Conservation (phyloP, 2,113 vertebrate species). For the Notothenia rossii region DNA sequence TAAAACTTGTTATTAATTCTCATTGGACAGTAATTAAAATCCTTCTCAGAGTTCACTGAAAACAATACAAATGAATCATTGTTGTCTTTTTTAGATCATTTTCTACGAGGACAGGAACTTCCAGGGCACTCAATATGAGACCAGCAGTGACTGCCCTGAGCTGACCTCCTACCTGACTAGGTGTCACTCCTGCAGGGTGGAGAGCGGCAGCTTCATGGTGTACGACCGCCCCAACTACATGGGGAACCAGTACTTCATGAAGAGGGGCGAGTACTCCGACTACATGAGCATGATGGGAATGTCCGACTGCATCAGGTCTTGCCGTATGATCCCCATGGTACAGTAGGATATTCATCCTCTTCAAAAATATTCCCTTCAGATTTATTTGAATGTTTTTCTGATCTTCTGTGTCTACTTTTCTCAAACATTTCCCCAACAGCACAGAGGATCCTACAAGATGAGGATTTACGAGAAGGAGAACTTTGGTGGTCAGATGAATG, state of each 20-base stretch:
- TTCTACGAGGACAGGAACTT: conserved; percentile 84
- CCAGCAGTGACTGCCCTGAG: conserved; percentile 70
- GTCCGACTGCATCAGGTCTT: conserved; percentile 74
- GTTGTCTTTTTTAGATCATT: conserved; percentile 63
- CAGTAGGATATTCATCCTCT: not conserved
- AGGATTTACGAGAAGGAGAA: conserved; percentile 78
- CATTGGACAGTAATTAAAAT: not conserved
- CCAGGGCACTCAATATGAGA: conserved; percentile 74
- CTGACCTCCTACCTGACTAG: conserved; percentile 76
- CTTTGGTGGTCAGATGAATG: conserved; percentile 69
- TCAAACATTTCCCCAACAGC: conserved; percentile 17
- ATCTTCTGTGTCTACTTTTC: not conserved
- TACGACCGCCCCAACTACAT: conserved; percentile 80
- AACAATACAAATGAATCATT: not conserved
- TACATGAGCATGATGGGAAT: conserved; percentile 77
- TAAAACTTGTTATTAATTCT: not conserved
- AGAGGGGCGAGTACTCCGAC: conserved; percentile 77
- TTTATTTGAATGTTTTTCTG: not conserved
- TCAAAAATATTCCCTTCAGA: not conserved
- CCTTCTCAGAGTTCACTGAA: not conserved
- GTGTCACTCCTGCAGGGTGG: conserved; percentile 82
- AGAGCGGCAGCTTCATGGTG: conserved; percentile 82
- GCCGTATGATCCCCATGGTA: conserved; percentile 77
- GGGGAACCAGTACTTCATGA: conserved; percentile 80
- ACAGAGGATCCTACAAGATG: conserved; percentile 61